phyloP scores from a whole-genome alignment of 2,888 invertebrate species.

The Calliphora vomitoria region DNA sequence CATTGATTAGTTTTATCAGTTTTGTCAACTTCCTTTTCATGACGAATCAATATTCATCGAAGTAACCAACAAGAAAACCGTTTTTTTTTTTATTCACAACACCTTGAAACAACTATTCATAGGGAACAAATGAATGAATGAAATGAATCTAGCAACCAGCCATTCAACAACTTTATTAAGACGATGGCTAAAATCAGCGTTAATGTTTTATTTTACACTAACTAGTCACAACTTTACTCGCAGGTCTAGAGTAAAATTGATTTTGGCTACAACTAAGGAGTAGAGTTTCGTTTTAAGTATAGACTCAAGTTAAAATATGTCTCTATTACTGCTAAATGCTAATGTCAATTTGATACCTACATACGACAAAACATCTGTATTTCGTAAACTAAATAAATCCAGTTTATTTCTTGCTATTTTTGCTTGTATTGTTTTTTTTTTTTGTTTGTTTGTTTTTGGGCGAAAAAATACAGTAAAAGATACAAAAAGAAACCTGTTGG shows the following conservation, averaged over 20 bases:
- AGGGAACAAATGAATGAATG: slow-evolving; percentile 17
- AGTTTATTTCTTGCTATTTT: slow-evolving; percentile 49
- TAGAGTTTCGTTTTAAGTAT: background rate
- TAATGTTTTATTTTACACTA: slow-evolving; percentile 18
- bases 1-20: slow-evolving; percentile 51
- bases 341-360: slow-evolving; percentile 71
- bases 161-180: slow-evolving; percentile 56
- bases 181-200: slow-evolving; percentile 12
- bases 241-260: background rate
- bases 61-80: background rate
- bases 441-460: slow-evolving; percentile 4
- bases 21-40: slow-evolving; percentile 69
- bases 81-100: background rate
- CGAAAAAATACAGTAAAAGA: slow-evolving; percentile 18
- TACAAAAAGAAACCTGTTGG: slow-evolving; percentile 61
- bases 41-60: slow-evolving; percentile 46
- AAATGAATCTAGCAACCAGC: background rate
- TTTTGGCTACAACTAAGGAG: slow-evolving; percentile 21
- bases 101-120: background rate
- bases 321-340: slow-evolving; percentile 71
- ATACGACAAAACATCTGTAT: slow-evolving; percentile 61
- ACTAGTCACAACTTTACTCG: slow-evolving; percentile 1
- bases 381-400: slow-evolving; percentile 64
- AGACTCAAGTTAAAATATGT: slow-evolving; percentile 61
- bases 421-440: background rate